Percentiles rank a stretch among this genome's conserved stretches.
Conservation (phyloP, 2,888 invertebrate species). For the Tachina fera region DNA sequence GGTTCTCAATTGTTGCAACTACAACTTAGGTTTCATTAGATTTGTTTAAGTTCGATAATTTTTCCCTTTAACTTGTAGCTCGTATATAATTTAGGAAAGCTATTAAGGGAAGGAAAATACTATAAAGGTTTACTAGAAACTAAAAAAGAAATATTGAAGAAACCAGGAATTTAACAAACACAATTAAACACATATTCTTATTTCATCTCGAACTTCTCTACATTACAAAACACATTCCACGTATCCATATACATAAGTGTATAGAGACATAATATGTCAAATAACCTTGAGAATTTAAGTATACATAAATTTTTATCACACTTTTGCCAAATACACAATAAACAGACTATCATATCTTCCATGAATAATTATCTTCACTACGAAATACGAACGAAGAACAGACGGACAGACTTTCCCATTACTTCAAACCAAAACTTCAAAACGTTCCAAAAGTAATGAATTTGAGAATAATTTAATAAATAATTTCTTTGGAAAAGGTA, state of each 20-base stretch:
- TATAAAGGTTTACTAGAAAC: no score
- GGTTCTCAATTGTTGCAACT: not conserved
- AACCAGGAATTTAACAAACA: not conserved
- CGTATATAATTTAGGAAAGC: not conserved
- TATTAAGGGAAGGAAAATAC: not conserved
- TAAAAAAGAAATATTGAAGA: not conserved
- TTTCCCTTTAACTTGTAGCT: not conserved
- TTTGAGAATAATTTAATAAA: not conserved
- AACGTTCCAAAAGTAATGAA: not conserved
- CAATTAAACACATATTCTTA: not conserved
- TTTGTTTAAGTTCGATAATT: not conserved
- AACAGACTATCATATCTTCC: slow-evolving; percentile 82
- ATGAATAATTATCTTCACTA: slow-evolving; percentile 76
- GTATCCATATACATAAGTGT: not conserved
- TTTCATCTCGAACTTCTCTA: not conserved
- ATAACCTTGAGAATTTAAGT: not conserved
- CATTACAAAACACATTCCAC: not conserved
- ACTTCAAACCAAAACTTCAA: not conserved
- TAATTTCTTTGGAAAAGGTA: no score
- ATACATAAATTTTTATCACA: slow-evolving; percentile 51
- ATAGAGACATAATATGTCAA: not conserved
- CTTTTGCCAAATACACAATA: slow-evolving; percentile 81
- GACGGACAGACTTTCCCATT: slow-evolving; percentile 6
- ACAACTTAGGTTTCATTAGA: not conserved
- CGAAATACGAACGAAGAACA: not conserved